Conservation (phyloP, 2,797 vertebrate genomes). For the Manis crassicaudata region DNA sequence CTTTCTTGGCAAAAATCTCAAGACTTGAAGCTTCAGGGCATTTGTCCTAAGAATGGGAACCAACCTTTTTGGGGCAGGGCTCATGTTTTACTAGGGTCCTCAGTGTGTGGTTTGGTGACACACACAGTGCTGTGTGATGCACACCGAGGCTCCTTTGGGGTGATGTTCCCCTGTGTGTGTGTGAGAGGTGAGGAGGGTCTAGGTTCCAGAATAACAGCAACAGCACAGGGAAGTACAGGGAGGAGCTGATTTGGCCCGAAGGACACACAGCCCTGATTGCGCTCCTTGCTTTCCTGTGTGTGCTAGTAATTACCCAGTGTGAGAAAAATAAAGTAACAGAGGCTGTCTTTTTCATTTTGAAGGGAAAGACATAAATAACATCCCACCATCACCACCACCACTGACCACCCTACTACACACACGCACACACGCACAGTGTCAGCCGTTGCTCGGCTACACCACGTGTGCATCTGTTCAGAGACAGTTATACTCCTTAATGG, state of each 20-base stretch:
- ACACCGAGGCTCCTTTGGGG: neutral
- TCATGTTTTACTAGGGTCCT: neutral
- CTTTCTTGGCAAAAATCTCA: neutral
- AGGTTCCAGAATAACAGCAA: neutral
- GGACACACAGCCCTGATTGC: neutral
- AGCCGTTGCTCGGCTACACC: neutral
- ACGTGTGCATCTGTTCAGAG: neutral
- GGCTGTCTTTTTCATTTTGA: neutral
- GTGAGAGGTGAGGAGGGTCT: neutral
- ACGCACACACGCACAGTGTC: neutral
- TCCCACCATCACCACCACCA: neutral
- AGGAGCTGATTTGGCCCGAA: neutral
- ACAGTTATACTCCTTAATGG: neutral
- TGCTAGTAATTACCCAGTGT: neutral
- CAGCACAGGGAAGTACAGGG: neutral
- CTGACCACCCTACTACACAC: neutral
- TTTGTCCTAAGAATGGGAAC: neutral
- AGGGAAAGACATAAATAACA: neutral
- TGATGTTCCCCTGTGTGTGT: neutral
- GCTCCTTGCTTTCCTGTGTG: neutral
- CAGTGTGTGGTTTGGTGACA: neutral
- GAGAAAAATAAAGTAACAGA: neutral
- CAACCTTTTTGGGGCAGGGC: neutral
- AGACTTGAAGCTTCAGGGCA: neutral
- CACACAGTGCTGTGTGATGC: neutral